A percentile compares a stretch with the other conserved stretches of the same genome.
Conservation (phyloP, 2,113 vertebrate species). For the Hiodon tergisus region DNA sequence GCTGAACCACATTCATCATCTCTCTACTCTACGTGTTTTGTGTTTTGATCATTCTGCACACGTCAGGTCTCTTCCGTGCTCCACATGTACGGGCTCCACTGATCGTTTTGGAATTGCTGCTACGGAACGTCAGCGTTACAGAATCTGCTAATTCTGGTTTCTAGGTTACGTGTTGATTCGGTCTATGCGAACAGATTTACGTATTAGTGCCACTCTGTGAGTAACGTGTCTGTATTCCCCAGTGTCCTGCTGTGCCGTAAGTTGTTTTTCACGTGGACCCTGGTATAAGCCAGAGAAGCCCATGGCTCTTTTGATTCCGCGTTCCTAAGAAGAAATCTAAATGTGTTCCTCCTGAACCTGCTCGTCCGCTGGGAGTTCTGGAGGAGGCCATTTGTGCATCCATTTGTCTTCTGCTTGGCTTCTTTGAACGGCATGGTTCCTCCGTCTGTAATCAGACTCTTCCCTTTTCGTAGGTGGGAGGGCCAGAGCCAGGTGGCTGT, state of each 20-base stretch:
- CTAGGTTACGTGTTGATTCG: background rate
- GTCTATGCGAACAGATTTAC: background rate
- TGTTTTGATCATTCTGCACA: too few relatives aligned
- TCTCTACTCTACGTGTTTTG: background rate
- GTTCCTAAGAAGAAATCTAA: background rate
- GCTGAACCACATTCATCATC: background rate
- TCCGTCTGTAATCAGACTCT: conserved; percentile 47
- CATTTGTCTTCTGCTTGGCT: conserved; percentile 57
- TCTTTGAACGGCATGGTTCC: conserved; percentile 45
- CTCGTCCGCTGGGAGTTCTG: conserved; percentile 58
- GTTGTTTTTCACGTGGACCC: conserved; percentile 1
- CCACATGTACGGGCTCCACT: background rate
- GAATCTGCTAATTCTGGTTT: background rate
- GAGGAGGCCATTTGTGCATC: conserved; percentile 70
- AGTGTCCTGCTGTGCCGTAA: background rate
- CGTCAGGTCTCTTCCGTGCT: too few relatives aligned
- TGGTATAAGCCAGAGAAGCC: background rate
- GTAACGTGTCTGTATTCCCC: background rate
- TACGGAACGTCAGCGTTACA: too few relatives aligned
- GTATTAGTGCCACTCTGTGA: background rate
- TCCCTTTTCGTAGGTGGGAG: conserved; percentile 31
- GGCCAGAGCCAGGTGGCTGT: background rate
- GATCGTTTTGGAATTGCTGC: too few relatives aligned
- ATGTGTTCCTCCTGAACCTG: conserved; percentile 38
- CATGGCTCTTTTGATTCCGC: background rate